Conservation (phyloP, 2,888 invertebrate species). For the Mechanitis messenoides region DNA sequence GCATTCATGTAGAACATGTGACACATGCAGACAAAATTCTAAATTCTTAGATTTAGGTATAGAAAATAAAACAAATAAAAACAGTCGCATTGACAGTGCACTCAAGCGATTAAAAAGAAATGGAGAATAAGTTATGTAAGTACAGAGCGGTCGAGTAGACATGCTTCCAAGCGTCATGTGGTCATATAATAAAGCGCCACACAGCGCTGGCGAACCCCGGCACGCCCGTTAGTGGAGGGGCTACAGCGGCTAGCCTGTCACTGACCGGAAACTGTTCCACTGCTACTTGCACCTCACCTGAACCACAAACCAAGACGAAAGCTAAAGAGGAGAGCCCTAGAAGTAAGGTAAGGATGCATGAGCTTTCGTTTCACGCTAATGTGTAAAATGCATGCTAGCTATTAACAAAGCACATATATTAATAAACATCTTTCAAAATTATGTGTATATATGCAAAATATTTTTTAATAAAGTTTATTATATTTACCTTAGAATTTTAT, state of each 20-base stretch:
- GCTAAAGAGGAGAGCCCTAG: constrained; percentile 30
- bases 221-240: constrained; percentile 46
- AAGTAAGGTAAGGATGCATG: constrained; percentile 27
- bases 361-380: constrained; percentile 1
- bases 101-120: background rate
- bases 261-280: constrained; percentile 39
- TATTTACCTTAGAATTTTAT: too few species aligned
- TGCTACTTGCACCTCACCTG: constrained; percentile 34
- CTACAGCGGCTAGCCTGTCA: constrained; percentile 42
- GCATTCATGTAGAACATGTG: constrained; percentile 13
- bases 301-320: constrained; percentile 36
- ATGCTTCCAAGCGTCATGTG: constrained; percentile 20
- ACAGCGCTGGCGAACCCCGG: constrained; percentile 60
- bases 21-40: too few species aligned
- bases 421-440: too few species aligned
- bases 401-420: too few species aligned
- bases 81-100: background rate
- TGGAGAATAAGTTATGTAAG: constrained; percentile 14
- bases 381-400: too few species aligned
- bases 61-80: too few species aligned
- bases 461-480: too few species aligned
- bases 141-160: constrained; percentile 14
- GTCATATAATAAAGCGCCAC: constrained; percentile 18
- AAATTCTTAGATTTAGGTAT: too few species aligned
- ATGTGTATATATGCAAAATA: too few species aligned